Conservation (phyloP, 2,797 vertebrate species). For the Lagorchestes hirsutus region DNA sequence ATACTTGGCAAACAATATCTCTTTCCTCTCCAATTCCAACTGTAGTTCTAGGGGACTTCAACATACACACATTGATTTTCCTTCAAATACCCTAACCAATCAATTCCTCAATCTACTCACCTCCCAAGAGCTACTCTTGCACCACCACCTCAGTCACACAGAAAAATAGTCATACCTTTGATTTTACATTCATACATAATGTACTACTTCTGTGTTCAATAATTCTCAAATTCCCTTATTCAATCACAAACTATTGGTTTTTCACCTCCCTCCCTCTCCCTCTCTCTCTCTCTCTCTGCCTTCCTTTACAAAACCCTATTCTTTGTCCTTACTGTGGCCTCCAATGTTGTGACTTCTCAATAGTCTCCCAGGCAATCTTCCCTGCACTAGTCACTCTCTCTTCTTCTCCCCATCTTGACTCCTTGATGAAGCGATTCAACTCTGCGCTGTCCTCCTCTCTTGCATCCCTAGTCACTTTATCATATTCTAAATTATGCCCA, state of each 20-base stretch:
- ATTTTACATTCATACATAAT: background rate
- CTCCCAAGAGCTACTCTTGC: background rate
- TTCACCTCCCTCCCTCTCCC: background rate
- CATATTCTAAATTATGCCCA: no score
- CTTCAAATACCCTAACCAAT: background rate
- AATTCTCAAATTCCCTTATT: background rate
- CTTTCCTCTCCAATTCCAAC: background rate
- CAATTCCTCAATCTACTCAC: background rate
- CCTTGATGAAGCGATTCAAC: background rate
- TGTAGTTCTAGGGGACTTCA: background rate
- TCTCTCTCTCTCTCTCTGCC: no score
- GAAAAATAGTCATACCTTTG: background rate
- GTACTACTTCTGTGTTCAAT: background rate
- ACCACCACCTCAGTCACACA: background rate
- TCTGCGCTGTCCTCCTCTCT: background rate
- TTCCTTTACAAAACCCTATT: background rate
- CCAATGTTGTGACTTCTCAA: background rate
- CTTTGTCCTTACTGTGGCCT: background rate
- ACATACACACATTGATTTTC: background rate
- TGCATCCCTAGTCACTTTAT: background rate
- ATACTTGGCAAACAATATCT: background rate
- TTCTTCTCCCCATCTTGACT: background rate
- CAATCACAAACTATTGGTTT: background rate
- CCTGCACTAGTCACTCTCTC: background rate
- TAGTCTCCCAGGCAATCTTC: background rate